phyloP scores from a whole-genome alignment of 2,888 invertebrate genomes.

The Archips crataeganus region DNA sequence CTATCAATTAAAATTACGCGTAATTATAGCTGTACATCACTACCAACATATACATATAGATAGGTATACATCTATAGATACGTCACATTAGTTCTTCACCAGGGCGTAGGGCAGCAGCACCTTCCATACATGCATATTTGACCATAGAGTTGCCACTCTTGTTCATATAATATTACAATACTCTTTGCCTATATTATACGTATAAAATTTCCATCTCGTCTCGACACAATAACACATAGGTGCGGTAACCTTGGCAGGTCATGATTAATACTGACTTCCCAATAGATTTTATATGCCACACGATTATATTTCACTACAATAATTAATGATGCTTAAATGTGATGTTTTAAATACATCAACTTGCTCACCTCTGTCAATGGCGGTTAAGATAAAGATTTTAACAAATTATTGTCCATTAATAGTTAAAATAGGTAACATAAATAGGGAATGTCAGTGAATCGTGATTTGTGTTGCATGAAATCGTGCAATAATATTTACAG shows the following conservation, averaged over 20 bases:
- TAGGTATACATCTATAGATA: too few species aligned
- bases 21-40: too few species aligned
- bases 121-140: too few species aligned
- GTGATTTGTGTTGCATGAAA: constrained; percentile 1
- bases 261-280: constrained; percentile 40
- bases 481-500: neutral
- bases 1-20: too few species aligned
- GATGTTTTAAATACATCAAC: constrained; percentile 33
- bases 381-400: constrained; percentile 18
- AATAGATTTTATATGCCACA: constrained; percentile 38
- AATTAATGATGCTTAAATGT: constrained; percentile 39
- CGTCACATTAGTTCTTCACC: too few species aligned
- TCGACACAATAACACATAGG: constrained; percentile 39
- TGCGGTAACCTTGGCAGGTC: constrained; percentile 33
- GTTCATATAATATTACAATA: too few species aligned
- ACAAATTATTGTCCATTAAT: constrained; percentile 19
- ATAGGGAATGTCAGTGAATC: neutral
- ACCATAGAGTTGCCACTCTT: too few species aligned
- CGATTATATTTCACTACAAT: constrained; percentile 37
- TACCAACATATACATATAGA: too few species aligned
- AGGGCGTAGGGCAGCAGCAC: too few species aligned
- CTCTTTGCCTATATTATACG: too few species aligned
- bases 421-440: constrained; percentile 11
- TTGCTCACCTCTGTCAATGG: constrained; percentile 34
- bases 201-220: constrained; percentile 25